Evolutionary conservation across 2,113 vertebrate species (phyloP).

Genomic region (Gracilinanus agilis): DNA sequence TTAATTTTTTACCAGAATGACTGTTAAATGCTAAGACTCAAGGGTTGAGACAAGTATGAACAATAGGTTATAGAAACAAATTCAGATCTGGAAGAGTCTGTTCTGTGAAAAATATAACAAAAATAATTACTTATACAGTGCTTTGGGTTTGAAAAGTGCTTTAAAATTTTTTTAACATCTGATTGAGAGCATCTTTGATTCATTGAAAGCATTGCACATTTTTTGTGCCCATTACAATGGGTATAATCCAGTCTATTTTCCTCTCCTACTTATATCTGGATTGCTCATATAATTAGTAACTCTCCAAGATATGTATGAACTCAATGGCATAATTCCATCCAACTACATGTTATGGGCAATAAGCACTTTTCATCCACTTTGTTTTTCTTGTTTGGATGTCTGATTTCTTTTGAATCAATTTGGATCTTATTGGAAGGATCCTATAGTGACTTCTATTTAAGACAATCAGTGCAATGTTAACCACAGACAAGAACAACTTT

Average conservation of each 20-base stretch:
- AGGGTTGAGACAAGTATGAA: not conserved
- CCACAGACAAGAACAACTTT: not conserved
- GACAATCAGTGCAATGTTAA: not conserved
- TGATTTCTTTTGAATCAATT: not conserved
- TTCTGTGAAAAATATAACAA: not conserved
- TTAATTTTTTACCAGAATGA: not conserved
- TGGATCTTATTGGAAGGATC: not conserved
- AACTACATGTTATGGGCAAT: not conserved
- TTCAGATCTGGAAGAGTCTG: not conserved
- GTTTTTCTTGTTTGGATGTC: not conserved
- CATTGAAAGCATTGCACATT: not conserved
- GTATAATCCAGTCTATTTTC: not conserved
- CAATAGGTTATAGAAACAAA: not conserved
- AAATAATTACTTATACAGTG: not conserved
- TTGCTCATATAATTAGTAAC: not conserved
- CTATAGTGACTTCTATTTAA: not conserved
- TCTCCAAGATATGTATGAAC: not conserved
- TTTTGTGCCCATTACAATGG: not conserved
- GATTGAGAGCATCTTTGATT: not conserved
- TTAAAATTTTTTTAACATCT: not conserved
- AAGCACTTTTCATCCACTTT: not conserved
- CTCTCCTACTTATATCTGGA: not conserved
- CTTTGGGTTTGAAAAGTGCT: not conserved
- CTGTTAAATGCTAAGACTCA: not conserved
- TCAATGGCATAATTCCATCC: not conserved